Base-by-base conservation (phyloP, 2,113 vertebrate species). In the Nycticebus coucang region DNA sequence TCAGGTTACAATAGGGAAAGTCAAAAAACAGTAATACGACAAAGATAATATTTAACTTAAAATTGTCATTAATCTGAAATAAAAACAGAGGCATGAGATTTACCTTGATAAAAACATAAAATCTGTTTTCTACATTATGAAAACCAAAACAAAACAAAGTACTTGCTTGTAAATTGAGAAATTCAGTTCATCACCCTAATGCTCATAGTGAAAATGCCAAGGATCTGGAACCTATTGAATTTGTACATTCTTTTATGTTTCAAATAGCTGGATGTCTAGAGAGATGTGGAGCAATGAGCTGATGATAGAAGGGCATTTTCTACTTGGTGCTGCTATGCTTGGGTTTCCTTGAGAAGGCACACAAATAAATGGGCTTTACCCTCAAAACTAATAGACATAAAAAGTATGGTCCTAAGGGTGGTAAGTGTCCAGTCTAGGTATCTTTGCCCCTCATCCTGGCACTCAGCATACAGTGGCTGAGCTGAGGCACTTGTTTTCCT, bases 1-100 rank as follows among this genome's bases (percentile, higher is more conserved):
- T 57, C 24, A 66, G 60, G 11, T 7, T 66, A 75, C 86, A 90
- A 59, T 50, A 35, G 24, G 7, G 45, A 72, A 88, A 88, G n/a
- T 7, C 19, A 88, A 72, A 37, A 13, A 77, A 59, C n/a, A 59
- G 11, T 28, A 78, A 60, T 74, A 4, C 24, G 78, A 60, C 18
- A 87, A 89, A 41, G 26, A 86, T 64, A 53, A 55, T 60, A 4
- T 12, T 68, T 35, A 82, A 41, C 5, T 33, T 55, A 83, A 92
- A 86, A 72, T n/a, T 53, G 28, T 4, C 69, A 89, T 75, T 79
- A 59, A 77, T 90, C 77, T 64, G 9, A 93, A 96, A 45, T 74
- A 66, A 28, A 94, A 83, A 66, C 50, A 72, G 2, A 45, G 45
- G 37, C 24, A 64, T 64, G n/a, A 80, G 24, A 59, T 75, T 89